Evolutionary conservation across 2,113 vertebrate species (phyloP), one percentile per base, ranked within the genome.

Genomic region (Polyodon spathula): DNA sequence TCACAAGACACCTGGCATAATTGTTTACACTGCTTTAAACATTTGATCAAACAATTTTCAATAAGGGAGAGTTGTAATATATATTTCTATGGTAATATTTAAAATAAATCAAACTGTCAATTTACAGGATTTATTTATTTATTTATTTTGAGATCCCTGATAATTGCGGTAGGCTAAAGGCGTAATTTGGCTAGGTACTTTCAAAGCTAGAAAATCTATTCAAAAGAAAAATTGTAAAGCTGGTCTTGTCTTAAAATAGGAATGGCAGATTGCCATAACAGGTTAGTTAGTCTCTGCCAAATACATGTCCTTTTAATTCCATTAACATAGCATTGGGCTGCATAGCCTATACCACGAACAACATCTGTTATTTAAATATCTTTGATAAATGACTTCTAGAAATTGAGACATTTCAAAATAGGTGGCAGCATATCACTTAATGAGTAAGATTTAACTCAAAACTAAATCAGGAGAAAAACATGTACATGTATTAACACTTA

Each of bases 141-240:
- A n/a, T n/a, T n/a, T n/a, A 54, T 64, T 64, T 58, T 54, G 56
- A 59, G 50, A 64, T 37, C 54, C 27, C 16, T 9, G 40, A 50
- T 64, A 59, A 59, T 37, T 54, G 39, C 14, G 37, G 40, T 9
- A 39, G 62, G 11, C 5, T 43, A 40, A 58, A 16, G 16, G 48
- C 12, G 54, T 44, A 37, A 17, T 37, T 53, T 48, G 52, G 11
- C 8, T 16, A 40, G 58, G 58, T 16, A 40, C 52, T 54, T 40
- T 41, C 43, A 5, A 42, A 37, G 43, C 53, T 38, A n/a, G 15
- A 42, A 11, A n/a, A 56, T n/a, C 14, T 43, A 39, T 56, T 44
- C 42, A 44, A 38, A 37, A 55, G 53, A 9, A 55, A 55, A 55
- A 55, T 16, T 55, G 37, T 12, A 55, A 16, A 16, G 53, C 8